These are phyloP conservation scores for Conops quadrifasciatus DNA, from an alignment of 2,888 invertebrate genomes.

Conservation along the genomic window DNA sequence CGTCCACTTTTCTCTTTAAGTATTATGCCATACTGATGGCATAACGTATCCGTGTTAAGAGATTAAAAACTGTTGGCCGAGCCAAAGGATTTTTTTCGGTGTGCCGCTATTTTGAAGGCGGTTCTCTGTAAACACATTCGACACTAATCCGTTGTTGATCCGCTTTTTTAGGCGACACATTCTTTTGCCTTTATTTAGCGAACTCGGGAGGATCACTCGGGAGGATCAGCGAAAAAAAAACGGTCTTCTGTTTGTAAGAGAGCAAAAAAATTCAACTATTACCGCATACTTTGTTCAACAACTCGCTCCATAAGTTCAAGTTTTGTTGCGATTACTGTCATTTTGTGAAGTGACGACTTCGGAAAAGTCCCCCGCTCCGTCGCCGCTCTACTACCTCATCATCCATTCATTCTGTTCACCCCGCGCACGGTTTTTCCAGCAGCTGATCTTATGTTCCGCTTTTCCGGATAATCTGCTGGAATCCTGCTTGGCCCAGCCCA, in stretches of 20 bases:
- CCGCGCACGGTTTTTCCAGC: neutral
- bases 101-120: constrained; percentile 25
- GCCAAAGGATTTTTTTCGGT: neutral
- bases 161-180: constrained; percentile 20
- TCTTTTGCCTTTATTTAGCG: neutral
- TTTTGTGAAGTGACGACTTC: too few relatives aligned
- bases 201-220: constrained; percentile 16
- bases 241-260: neutral
- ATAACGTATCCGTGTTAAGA: constrained; percentile 17
- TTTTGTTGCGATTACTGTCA: too few relatives aligned
- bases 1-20: neutral
- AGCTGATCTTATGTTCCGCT: constrained; percentile 35
- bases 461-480: constrained; percentile 35
- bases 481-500: neutral
- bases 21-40: neutral
- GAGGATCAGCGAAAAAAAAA: neutral
- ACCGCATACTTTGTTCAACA: constrained; percentile 18
- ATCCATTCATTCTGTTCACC: constrained; percentile 21
- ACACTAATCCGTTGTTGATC: constrained; percentile 36
- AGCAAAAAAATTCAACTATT: constrained; percentile 16
- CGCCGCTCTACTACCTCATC: too few relatives aligned
- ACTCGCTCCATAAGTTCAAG: too few relatives aligned
- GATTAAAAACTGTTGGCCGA: constrained; percentile 36
- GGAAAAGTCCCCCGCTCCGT: too few relatives aligned
- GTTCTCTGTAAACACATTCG: constrained; percentile 22